Evolutionary conservation across 1,140 invertebrate species (phyloP), one percentile per base, ranked within the genome.

Genomic region (Theocolax elegans): DNA sequence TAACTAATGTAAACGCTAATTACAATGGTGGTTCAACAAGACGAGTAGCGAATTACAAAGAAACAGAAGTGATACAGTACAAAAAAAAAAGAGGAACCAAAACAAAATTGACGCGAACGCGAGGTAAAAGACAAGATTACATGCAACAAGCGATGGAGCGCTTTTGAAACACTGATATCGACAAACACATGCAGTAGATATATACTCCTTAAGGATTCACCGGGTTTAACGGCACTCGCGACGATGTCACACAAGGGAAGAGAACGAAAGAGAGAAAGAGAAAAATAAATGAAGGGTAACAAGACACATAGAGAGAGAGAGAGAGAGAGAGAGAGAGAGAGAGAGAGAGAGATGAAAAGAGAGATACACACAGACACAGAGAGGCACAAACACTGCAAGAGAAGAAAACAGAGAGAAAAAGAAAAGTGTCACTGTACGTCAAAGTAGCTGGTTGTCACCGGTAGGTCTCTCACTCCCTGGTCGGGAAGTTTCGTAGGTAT

Each of bases 261-360:
- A 38, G n/a, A n/a, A n/a, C 21, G n/a, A 70, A 75, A 72, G 63
- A 59, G 74, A 71, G 40, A 66, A 67, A 60, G 58, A 54, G 51
- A 67, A 67, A 75, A 21, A 58, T 25, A 10, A 13, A 40, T 27
- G 54, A 51, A 75, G 65, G 35, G 46, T 21, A 63, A 62, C 60
- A 25, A 71, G 59, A 73, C 35, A 48, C 38, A 67, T 70, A 51
- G 64, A 56, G 35, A 74, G n/a, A 56, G 64, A 73, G 17, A 19
- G 60, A 17, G 7, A 56, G 46, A 58, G 35, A 49, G 15, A 38
- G 49, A 51, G 46, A 60, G 72, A 53, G 17, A 48, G 10, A 48
- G 17, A 48, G 4, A 25, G 31, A 21, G 19, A 58, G 38, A 59
- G 19, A 63, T 40, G 44, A 27, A 69, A 35, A 53, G n/a, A 23